phyloP scores from a whole-genome alignment of 2,888 invertebrate species.

The Catocala fraxini region DNA sequence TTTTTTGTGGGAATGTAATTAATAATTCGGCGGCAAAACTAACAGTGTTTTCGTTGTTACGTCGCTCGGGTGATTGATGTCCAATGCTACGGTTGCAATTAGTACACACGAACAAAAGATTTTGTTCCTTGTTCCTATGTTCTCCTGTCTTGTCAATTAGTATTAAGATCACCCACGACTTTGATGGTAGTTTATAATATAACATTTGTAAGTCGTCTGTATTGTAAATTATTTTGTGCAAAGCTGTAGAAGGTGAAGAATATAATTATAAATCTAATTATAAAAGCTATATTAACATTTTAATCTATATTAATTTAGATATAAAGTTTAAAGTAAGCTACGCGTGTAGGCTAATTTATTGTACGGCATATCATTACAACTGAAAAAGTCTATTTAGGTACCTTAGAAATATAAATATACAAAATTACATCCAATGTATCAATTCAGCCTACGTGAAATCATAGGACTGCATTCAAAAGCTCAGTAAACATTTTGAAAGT shows the following conservation, averaged over 20 bases:
- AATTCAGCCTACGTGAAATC: slow-evolving; percentile 4
- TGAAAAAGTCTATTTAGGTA: too few species aligned
- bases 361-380: too few species aligned
- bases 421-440: neutral
- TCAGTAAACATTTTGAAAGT: slow-evolving; percentile 44
- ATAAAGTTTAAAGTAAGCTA: too few species aligned
- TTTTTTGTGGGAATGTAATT: slow-evolving; percentile 87
- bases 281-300: too few species aligned
- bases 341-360: too few species aligned
- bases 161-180: slow-evolving; percentile 24
- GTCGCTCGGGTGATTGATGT: slow-evolving; percentile 81
- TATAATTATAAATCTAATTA: too few species aligned
- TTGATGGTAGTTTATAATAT: too few species aligned
- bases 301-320: too few species aligned
- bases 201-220: too few species aligned
- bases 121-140: slow-evolving; percentile 18
- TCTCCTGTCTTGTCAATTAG: slow-evolving; percentile 10
- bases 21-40: slow-evolving; percentile 89
- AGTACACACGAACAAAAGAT: slow-evolving; percentile 50
- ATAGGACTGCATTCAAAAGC: slow-evolving; percentile 6
- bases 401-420: neutral
- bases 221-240: too few species aligned
- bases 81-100: slow-evolving; percentile 66
- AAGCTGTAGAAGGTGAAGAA: too few species aligned
- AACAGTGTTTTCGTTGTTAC: slow-evolving; percentile 87